These are phyloP conservation scores for Hippocampus abdominalis DNA, from an alignment of 2,113 vertebrate genomes.

Conservation along the genomic window DNA sequence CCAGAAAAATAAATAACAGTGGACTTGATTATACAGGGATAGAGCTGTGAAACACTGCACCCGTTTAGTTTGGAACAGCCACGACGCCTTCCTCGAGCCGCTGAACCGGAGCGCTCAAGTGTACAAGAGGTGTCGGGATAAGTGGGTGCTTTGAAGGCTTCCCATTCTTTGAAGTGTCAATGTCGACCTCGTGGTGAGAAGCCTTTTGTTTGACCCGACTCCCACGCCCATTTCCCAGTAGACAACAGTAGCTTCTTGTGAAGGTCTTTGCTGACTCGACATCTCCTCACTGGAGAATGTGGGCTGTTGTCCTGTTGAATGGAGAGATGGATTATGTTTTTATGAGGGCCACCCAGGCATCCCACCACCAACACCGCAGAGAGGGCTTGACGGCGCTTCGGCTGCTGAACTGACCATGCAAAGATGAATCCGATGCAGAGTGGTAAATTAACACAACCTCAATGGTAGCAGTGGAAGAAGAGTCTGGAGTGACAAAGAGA, in stretches of 20 bases:
- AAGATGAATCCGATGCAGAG: conserved; percentile 5
- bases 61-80: conserved; percentile 64
- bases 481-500: neutral
- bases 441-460: conserved; percentile 11
- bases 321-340: conserved; percentile 60
- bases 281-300: conserved; percentile 43
- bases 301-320: conserved; percentile 36
- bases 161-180: conserved; percentile 30
- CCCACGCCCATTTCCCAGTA: conserved; percentile 17
- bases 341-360: conserved; percentile 61
- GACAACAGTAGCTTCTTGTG: conserved; percentile 56
- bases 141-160: conserved; percentile 40
- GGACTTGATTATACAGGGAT: conserved; percentile 69
- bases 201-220: conserved; percentile 46
- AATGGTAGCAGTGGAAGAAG: neutral
- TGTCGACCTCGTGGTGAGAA: conserved; percentile 17
- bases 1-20: conserved; percentile 69
- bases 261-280: conserved; percentile 52
- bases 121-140: conserved; percentile 36
- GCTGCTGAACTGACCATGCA: conserved; percentile 28
- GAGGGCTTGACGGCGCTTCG: conserved; percentile 35
- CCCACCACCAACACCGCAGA: conserved; percentile 55
- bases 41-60: conserved; percentile 59
- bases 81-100: conserved; percentile 54
- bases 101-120: conserved; percentile 41